phyloP scores from a whole-genome alignment of 2,888 invertebrate genomes.

The Celastrina argiolus region DNA sequence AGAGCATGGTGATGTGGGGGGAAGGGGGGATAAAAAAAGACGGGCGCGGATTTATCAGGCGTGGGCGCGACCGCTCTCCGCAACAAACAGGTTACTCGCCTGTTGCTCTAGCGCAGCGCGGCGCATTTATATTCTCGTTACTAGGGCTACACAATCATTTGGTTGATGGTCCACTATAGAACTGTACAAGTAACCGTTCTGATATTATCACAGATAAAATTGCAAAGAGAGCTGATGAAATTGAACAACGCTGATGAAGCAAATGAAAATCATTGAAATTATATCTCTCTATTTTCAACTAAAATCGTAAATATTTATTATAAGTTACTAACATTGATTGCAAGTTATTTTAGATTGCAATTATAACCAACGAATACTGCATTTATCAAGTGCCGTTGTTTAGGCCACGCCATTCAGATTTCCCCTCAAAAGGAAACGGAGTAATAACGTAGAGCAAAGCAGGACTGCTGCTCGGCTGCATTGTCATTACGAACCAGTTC shows the following conservation, averaged over 20 bases:
- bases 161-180: slow-evolving; percentile 28
- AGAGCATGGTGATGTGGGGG: slow-evolving; percentile 32
- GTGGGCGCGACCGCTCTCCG: slow-evolving; percentile 63
- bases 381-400: slow-evolving; percentile 10
- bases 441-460: slow-evolving; percentile 40
- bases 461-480: slow-evolving; percentile 48
- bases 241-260: too few species aligned
- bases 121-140: slow-evolving; percentile 60
- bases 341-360: background rate
- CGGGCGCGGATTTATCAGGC: slow-evolving; percentile 71
- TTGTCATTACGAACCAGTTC: slow-evolving; percentile 71
- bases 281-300: background rate
- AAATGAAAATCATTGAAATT: background rate
- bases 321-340: background rate
- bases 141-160: slow-evolving; percentile 34
- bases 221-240: background rate
- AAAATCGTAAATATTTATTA: background rate
- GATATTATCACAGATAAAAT: background rate
- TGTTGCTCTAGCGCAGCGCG: slow-evolving; percentile 55
- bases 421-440: slow-evolving; percentile 38
- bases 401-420: slow-evolving; percentile 28
- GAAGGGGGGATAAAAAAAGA: slow-evolving; percentile 44
- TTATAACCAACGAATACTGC: background rate
- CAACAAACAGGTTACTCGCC: slow-evolving; percentile 67
- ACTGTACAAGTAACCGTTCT: slow-evolving; percentile 19